Base-by-base conservation (phyloP, 2,797 vertebrate species). In the Tapera naevia region DNA sequence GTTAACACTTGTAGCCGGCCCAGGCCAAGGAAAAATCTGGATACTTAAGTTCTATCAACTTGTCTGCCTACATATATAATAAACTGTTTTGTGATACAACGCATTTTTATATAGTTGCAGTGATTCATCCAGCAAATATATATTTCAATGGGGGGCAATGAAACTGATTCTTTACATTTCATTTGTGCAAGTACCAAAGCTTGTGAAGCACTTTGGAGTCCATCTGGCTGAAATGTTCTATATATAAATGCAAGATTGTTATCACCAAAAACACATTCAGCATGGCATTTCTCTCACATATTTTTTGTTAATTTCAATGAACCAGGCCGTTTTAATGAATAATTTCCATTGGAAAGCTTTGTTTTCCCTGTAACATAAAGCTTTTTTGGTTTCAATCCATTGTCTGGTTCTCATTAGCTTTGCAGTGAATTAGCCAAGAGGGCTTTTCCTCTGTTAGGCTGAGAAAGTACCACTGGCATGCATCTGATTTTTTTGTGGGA, bases 401-500 rank as follows among this genome's bases (percentile, higher is more conserved):
- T 95, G 87, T 93, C 97, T 98, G 97, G 96, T 96, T 97, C 97
- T 97, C 96, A 98, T 98, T 98, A 98, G 86, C 70, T 94, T 92
- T 94, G 91, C 95, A 95, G 58, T 93, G 89, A 95, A 96, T 97
- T 97, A 96, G 97, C 94, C 96, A 97, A 96, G 89, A 96, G 91
- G 89, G 90, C 93, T 95, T 97, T 97, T 96, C 94, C 94, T 96
- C 88, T 96, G 94, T 83, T 96, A 94, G 93, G 83, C 94, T 97
- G 93, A 91, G 93, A 95, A 97, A 95, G 91, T 91, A 95, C 90
- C 76, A 56, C 76, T 80, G 84, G 66, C 88, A 96, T 88, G 85
- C 83, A 72, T 35, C 61, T 95, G 85, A 73, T 73, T 93, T 95
- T 95, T 24, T 97, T 88, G 89, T 93, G 87, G 95, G 94, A 96